phyloP scores from a whole-genome alignment of 2,888 invertebrate genomes.

The Drosophila silvestris region DNA sequence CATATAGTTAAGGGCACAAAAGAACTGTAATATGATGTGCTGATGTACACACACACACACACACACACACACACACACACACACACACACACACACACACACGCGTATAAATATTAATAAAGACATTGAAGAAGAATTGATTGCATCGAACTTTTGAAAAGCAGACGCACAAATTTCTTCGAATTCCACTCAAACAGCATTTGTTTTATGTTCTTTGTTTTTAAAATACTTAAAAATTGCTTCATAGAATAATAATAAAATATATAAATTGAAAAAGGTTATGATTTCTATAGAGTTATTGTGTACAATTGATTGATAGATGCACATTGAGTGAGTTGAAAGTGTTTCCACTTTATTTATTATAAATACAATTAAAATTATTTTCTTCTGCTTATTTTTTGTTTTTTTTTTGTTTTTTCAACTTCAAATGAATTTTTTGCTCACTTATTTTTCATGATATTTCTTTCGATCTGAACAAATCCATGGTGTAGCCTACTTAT shows the following conservation, averaged over 20 bases:
- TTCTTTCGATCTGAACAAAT: too few species aligned
- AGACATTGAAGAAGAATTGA: conserved; percentile 67
- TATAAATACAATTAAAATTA: background rate
- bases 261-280: background rate
- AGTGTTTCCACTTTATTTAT: background rate
- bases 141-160: conserved; percentile 48
- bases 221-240: background rate
- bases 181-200: background rate
- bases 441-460: background rate
- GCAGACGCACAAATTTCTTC: background rate
- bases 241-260: background rate
- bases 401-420: background rate
- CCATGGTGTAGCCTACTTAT: conserved; percentile 19
- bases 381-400: background rate
- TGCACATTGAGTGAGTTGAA: background rate
- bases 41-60: conserved; percentile 9
- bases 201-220: background rate
- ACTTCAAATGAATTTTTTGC: background rate
- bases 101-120: conserved; percentile 61
- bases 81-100: conserved; percentile 3
- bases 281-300: background rate
- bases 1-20: conserved; percentile 45
- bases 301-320: too few species aligned
- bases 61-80: conserved; percentile 10
- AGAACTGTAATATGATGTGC: background rate